Evolutionary conservation across 2,113 vertebrate genomes (phyloP).

Genomic region (Tachycineta bicolor): DNA sequence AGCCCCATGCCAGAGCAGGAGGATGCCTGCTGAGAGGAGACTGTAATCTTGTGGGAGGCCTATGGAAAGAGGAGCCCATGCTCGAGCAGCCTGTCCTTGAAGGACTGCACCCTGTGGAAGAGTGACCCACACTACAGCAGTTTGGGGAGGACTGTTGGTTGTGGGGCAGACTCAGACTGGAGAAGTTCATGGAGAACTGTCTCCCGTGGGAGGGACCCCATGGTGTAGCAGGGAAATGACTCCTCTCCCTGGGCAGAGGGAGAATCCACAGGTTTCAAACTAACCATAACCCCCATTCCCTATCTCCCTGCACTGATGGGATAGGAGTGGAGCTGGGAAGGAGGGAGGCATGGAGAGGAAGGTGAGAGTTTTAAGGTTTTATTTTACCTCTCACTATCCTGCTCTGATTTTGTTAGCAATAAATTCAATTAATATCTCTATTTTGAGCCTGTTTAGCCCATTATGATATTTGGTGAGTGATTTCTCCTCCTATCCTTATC

Average conservation of each 20-base stretch:
- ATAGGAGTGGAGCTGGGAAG: not conserved
- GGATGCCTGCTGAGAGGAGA: not conserved
- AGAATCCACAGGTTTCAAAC: accelerated
- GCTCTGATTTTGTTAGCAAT: not conserved
- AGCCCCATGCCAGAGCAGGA: not conserved
- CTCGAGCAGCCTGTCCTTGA: not conserved
- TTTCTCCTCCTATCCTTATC: not conserved
- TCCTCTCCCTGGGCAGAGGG: not conserved
- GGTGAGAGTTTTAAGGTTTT: not conserved
- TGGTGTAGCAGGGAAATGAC: accelerated
- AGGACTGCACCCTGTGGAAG: not conserved
- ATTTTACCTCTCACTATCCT: not conserved
- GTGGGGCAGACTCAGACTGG: not conserved
- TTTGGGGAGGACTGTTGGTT: not conserved
- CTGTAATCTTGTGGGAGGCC: not conserved
- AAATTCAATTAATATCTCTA: not conserved
- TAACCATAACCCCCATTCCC: not conserved
- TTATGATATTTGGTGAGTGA: not conserved
- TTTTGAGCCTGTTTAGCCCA: not conserved
- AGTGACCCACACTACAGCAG: not conserved
- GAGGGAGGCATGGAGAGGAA: not conserved
- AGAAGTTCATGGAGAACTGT: not conserved
- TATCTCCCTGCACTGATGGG: not conserved
- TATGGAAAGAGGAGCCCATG: not conserved
- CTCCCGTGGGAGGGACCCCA: accelerated